A percentile compares a stretch with the other conserved stretches of the same genome.
Evolutionary conservation across 2,888 invertebrate species (phyloP).

Genomic region (Suillia variegata): DNA sequence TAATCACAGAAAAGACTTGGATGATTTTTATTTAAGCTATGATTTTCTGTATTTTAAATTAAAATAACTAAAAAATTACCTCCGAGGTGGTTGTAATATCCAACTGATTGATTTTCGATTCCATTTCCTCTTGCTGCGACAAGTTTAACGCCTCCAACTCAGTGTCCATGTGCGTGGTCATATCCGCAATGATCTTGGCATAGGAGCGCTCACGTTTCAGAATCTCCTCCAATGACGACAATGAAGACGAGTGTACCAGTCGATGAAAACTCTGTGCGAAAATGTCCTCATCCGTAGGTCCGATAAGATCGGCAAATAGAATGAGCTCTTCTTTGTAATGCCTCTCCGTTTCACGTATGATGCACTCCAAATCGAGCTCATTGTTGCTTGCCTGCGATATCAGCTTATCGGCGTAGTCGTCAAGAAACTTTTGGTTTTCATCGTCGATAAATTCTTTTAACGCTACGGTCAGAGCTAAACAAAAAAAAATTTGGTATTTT

Average conservation of each 20-base stretch:
- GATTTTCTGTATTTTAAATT: not conserved
- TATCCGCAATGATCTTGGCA: slow-evolving; percentile 77
- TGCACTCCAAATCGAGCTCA: slow-evolving; percentile 73
- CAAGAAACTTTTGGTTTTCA: slow-evolving; percentile 72
- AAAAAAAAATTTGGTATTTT: not conserved
- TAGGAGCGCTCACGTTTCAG: slow-evolving; percentile 87
- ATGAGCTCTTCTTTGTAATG: slow-evolving; percentile 81
- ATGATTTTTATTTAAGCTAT: not conserved
- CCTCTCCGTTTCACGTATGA: slow-evolving; percentile 80
- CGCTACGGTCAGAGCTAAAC: slow-evolving; percentile 41
- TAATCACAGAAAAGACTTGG: too few relatives aligned
- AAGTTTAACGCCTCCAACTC: slow-evolving; percentile 74
- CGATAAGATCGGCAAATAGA: slow-evolving; percentile 81
- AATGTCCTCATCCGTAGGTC: slow-evolving; percentile 81
- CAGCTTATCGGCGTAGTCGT: slow-evolving; percentile 68
- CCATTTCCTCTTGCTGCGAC: slow-evolving; percentile 89
- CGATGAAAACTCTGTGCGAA: slow-evolving; percentile 65
- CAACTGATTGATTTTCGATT: slow-evolving; percentile 78
- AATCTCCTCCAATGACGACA: slow-evolving; percentile 85
- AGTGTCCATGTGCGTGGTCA: slow-evolving; percentile 74
- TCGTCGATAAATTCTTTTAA: slow-evolving; percentile 69
- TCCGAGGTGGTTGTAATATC: slow-evolving; percentile 72
- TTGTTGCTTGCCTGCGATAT: slow-evolving; percentile 69
- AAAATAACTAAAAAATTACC: slow-evolving; percentile 22
- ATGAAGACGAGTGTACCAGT: slow-evolving; percentile 81